Percentiles rank a stretch among this genome's conserved stretches.
These are phyloP conservation scores for honey bee (Apis mellifera) DNA, from an alignment of 1,140 invertebrate species.

Conservation along the genomic window Amel_HAv3.1 CM009933.2:4948501-4949000, in stretches of 20 bases:
- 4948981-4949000: conserved; percentile 63
- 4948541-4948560: conserved; percentile 78
- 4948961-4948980: conserved; percentile 54
- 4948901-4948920: conserved; percentile 64
- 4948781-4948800: conserved; percentile 51
- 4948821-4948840: conserved; percentile 64
- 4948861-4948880: conserved; percentile 27
- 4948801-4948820: conserved; percentile 58
- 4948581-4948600: conserved; percentile 71
- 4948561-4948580: conserved; percentile 72
- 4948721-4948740: conserved; percentile 71
- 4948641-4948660: conserved; percentile 70
- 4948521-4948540: conserved; percentile 75
- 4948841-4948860: conserved; percentile 1
- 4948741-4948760: conserved; percentile 66
- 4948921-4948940: conserved; percentile 48
- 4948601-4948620: conserved; percentile 67
- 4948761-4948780: conserved; percentile 67
- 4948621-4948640: conserved; percentile 65
- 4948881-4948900: conserved; percentile 62
- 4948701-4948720: conserved; percentile 67
- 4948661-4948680: conserved; percentile 68
- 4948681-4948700: conserved; percentile 71
- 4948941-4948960: conserved; percentile 60
- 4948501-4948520: conserved; percentile 64